Evolutionary conservation across 2,113 vertebrate genomes (phyloP), one percentile per base, ranked within the genome.

Genomic region (Pelecanoides urinatrix): DNA sequence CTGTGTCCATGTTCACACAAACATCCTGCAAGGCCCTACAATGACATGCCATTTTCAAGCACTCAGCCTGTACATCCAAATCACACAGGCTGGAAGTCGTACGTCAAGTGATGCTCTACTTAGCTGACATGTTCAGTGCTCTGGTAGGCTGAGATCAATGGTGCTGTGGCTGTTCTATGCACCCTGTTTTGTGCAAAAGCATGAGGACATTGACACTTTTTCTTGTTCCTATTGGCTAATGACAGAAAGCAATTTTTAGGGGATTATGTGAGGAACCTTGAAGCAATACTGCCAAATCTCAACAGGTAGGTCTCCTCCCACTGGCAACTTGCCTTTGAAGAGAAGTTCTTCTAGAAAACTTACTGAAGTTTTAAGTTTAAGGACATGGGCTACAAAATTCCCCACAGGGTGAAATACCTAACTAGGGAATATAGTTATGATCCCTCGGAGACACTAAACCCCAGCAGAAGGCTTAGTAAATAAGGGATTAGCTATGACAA

Each of bases 1-100:
- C 45, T 38, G 19, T 11, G 10, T 14, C 23, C 0, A 0, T 42
- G 44, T 59, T 83, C 2, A 0, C 49, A 74, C 23, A 52, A n/a
- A 23, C 22, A 49, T 30, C 6, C 5, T 30, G 30, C 25, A 42
- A 47, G 42, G 32, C 17, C 59, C 44, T 42, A 12, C 79, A 52
- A 1, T 23, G 25, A 40, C 4, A 11, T 10, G 8, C 6, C 13
- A 15, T 32, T 83, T 66, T 32, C 4, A 5, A 52, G 16, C 26
- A 63, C 10, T 55, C 32, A 30, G 29, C 16, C 12, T 29, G 20
- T 18, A 47, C 42, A 26, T 56, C 14, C 58, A 20, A 27, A 61
- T n/a, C 42, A 27, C 27, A 13, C 23, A 18, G 26, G 7, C 53
- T 72, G 4, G 0, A 81, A 77, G 12, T 30, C 15, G 3, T 4